Conservation (phyloP, 2,888 invertebrate genomes). For the Leptinotarsa rubiginosa region DNA sequence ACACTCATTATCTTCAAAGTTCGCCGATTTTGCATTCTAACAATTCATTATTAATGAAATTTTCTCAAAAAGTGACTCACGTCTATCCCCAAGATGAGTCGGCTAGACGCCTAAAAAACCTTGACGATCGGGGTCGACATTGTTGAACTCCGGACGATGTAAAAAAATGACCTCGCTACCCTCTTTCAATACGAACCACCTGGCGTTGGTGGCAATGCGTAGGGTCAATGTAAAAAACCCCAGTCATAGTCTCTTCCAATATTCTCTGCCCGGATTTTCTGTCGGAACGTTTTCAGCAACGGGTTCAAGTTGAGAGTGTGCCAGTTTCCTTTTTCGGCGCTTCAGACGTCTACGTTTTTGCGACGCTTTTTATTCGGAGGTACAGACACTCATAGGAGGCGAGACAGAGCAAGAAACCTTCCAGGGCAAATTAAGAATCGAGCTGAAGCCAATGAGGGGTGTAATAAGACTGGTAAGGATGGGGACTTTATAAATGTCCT, state of each 20-base stretch:
- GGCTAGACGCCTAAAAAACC: conserved; percentile 16
- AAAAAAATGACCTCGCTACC: conserved; percentile 17
- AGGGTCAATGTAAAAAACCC: background rate
- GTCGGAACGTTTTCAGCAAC: background rate
- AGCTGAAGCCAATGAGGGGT: conserved; percentile 3
- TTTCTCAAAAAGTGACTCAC: no score
- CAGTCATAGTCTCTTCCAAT: background rate
- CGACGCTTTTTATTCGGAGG: background rate
- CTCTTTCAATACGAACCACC: conserved; percentile 3
- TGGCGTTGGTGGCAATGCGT: background rate
- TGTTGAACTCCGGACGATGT: background rate
- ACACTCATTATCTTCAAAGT: background rate
- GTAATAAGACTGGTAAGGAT: background rate
- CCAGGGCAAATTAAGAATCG: background rate
- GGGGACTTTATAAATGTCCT: background rate
- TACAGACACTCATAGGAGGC: background rate
- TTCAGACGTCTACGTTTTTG: conserved; percentile 12
- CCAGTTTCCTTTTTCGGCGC: conserved; percentile 3
- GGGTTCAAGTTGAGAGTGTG: background rate
- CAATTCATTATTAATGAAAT: background rate
- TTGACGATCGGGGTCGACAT: conserved; percentile 1
- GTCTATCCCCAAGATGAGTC: background rate
- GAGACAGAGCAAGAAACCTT: background rate
- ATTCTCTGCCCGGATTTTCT: background rate
- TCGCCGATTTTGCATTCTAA: background rate